Evolutionary conservation across 2,888 invertebrate genomes (phyloP).

Genomic region (Acanthosoma haemorrhoidale): DNA sequence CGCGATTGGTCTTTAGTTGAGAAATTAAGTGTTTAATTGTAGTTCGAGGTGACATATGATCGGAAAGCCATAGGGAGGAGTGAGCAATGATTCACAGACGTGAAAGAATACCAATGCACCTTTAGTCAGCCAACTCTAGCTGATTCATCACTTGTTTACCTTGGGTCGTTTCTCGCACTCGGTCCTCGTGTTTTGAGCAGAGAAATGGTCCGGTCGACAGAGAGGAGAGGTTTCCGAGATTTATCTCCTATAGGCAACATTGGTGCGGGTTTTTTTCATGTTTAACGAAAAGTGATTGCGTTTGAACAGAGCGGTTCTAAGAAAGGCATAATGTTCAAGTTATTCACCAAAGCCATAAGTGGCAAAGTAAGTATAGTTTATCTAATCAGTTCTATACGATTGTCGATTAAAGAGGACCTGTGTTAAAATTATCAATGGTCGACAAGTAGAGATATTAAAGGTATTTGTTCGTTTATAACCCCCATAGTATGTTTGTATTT

Average conservation of each 20-base stretch:
- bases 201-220: constrained; percentile 2
- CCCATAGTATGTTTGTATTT: background rate
- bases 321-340: constrained; percentile 3
- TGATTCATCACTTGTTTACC: constrained; percentile 26
- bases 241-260: too few species aligned
- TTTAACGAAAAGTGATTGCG: background rate
- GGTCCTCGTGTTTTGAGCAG: background rate
- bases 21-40: background rate
- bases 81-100: constrained; percentile 5
- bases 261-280: too few species aligned
- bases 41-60: background rate
- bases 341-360: constrained; percentile 3
- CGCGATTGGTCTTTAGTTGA: too few species aligned
- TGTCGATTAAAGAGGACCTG: too few species aligned
- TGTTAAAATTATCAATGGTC: too few species aligned
- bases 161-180: constrained; percentile 2
- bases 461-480: background rate
- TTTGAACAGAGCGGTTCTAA: background rate
- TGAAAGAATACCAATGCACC: constrained; percentile 10
- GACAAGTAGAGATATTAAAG: too few species aligned
- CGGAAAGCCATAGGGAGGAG: constrained; percentile 4
- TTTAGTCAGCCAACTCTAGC: background rate
- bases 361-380: background rate
- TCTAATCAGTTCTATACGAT: background rate
- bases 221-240: too few species aligned